Evolutionary conservation across 2,797 vertebrate species (phyloP), one percentile per base, ranked within the genome.

Genomic region (Caiman crocodilus): DNA sequence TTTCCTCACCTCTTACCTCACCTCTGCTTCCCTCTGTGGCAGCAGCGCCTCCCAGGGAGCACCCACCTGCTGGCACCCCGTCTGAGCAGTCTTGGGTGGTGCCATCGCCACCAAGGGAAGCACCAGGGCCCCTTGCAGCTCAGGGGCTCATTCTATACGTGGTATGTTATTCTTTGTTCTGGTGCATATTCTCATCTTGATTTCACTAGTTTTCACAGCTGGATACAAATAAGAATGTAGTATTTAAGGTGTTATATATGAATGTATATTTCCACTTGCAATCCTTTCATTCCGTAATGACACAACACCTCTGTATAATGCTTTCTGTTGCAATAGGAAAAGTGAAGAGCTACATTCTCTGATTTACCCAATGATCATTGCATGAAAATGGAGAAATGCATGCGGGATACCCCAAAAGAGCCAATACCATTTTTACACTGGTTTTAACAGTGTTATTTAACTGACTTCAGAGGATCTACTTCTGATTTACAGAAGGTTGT

Each of bases 221-320:
- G 82, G 94, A 82, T 12, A 94, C 65, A 84, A 76, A 11, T n/a
- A 67, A 88, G 89, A 91, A 90, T 7, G 2, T 25, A 5, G 30
- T 73, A 73, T 42, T 73, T 82, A 35, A 79, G 57, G 85, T 78
- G 63, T 78, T 28, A 82, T 79, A 75, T 9, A 21, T 58, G 32
- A 89, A 90, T 32, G 57, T 84, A 64, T 32, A n/a, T 84, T 93
- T 93, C 85, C 60, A 76, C 42, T 61, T 91, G 16, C 55, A 69
- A 84, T 17, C 21, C 4, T 82, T 95, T 84, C 56, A 35, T 71
- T 71, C 69, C 23, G 50, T 50, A 73, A 50, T 87, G 18, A 59
- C 26, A 61, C 18, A 92, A 75, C 88, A 28, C 15, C 64, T 65
- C 32, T 82, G 3, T 28, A 76, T 82, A 65, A 79, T 55, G 65